phyloP scores from a whole-genome alignment of 2,113 vertebrate genomes.

The Opisthocomus hoazin region DNA sequence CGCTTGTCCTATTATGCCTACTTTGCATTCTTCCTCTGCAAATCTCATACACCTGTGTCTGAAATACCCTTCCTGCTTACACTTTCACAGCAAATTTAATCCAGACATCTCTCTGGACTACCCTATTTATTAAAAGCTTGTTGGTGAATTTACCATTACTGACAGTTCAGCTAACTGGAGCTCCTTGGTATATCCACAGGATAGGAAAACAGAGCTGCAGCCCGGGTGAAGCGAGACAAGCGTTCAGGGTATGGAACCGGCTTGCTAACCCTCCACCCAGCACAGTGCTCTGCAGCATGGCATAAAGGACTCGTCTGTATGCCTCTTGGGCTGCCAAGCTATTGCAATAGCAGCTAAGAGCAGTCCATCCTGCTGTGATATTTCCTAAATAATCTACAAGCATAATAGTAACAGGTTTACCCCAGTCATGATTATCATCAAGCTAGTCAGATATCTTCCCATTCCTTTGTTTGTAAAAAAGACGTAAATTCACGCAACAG shows the following conservation, averaged over 20 bases:
- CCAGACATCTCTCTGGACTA: not conserved
- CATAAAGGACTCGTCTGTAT: rapidly evolving
- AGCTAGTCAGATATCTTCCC: not conserved
- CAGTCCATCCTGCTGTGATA: too few species aligned
- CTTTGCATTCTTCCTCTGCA: not conserved
- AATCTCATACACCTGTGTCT: not conserved
- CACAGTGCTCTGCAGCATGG: rapidly evolving
- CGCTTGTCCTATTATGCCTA: not conserved
- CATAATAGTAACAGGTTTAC: not conserved
- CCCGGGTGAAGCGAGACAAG: not conserved
- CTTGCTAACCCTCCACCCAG: rapidly evolving
- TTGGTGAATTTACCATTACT: not conserved
- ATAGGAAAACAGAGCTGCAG: not conserved
- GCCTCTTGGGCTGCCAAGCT: not conserved
- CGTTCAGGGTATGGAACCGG: not conserved
- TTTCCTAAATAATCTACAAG: not conserved
- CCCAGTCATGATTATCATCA: rapidly evolving
- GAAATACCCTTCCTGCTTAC: not conserved
- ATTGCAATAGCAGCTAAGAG: rapidly evolving
- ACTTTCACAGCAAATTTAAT: not conserved
- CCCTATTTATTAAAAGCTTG: not conserved
- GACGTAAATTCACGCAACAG: not conserved
- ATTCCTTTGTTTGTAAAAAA: not conserved
- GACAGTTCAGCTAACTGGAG: not conserved
- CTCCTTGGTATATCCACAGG: not conserved